phyloP scores from a whole-genome alignment of 2,113 vertebrate genomes.

The Benitochromis conjunctus region DNA sequence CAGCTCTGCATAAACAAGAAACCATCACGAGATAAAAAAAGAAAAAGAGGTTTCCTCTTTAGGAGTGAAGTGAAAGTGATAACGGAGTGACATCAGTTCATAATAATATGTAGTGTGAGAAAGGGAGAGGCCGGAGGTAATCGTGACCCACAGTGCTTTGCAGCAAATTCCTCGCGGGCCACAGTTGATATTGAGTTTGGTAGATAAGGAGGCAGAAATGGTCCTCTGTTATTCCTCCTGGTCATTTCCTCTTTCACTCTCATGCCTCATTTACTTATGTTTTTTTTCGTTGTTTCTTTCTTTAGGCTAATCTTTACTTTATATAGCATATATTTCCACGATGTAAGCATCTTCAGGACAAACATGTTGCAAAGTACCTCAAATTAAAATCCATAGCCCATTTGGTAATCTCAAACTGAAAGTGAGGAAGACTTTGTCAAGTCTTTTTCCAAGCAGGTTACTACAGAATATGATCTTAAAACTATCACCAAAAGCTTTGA shows the following conservation, averaged over 20 bases:
- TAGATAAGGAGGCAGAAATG: neutral
- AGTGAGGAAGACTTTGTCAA: neutral
- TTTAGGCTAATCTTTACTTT: neutral
- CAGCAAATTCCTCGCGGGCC: neutral
- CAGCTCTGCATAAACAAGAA: conserved; percentile 5
- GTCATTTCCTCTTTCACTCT: neutral
- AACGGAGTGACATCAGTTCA: neutral
- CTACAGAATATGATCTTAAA: neutral
- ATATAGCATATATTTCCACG: too few species aligned
- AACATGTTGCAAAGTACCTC: neutral
- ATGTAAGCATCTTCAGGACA: neutral
- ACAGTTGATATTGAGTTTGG: neutral
- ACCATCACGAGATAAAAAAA: neutral
- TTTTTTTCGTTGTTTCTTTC: neutral
- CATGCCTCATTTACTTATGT: neutral
- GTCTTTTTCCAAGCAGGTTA: neutral
- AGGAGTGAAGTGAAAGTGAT: neutral
- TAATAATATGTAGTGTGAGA: neutral
- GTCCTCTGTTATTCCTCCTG: neutral
- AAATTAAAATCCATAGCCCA: neutral
- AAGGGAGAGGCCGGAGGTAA: neutral
- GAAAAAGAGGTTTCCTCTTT: neutral
- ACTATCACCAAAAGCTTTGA: neutral
- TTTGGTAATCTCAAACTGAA: neutral
- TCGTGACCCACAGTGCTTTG: conserved; percentile 2